Conservation (phyloP, 2,113 vertebrate species). For the Cololabis saira region DNA sequence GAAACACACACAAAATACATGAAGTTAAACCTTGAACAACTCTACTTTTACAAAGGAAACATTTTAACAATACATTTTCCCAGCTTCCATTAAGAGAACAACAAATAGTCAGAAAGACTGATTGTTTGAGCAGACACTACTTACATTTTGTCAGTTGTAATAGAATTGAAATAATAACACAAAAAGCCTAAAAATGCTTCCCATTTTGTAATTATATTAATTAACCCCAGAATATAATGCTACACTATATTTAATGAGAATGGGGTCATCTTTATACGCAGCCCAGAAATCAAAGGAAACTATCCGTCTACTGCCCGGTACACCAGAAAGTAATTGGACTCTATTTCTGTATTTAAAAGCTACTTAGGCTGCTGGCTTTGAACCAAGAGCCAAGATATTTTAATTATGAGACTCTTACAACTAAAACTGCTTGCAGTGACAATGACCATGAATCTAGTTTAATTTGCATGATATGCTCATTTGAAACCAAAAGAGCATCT, state of each 20-base stretch:
- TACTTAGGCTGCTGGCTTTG: background rate
- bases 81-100: background rate
- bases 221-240: background rate
- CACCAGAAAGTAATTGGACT: background rate
- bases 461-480: background rate
- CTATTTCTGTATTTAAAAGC: background rate
- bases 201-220: background rate
- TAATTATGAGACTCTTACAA: background rate
- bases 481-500: background rate
- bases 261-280: no score
- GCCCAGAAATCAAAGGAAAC: background rate
- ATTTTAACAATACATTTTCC: no score
- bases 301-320: background rate
- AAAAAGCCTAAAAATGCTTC: background rate
- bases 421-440: background rate
- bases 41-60: background rate
- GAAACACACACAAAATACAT: no score
- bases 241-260: background rate
- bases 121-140: background rate
- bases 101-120: background rate
- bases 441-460: background rate
- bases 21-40: no score
- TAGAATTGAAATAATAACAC: background rate
- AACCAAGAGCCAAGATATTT: background rate
- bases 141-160: background rate